These are phyloP conservation scores for Octopus sinensis DNA, from an alignment of 1,140 invertebrate genomes.

Conservation along the genomic window DNA sequence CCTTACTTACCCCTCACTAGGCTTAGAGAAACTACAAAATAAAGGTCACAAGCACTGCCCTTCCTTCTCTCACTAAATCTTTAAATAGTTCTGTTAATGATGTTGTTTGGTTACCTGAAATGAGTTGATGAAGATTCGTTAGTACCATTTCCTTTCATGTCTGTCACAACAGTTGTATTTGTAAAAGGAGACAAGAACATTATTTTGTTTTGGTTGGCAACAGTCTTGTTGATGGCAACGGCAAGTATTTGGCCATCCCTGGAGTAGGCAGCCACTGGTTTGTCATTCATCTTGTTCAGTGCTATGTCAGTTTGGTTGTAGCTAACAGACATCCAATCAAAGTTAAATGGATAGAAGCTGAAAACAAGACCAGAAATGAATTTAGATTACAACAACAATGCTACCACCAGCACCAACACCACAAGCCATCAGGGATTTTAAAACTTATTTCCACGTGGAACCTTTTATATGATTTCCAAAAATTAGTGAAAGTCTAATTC, in stretches of 20 bases:
- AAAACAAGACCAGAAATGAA: background rate
- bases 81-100: no score
- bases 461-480: no score
- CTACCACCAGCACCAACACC: no score
- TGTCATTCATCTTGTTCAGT: slow-evolving; percentile 23
- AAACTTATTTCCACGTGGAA: no score
- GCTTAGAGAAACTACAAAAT: no score
- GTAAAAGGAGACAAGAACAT: slow-evolving; percentile 50
- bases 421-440: no score
- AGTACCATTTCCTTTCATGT: slow-evolving; percentile 30
- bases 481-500: no score
- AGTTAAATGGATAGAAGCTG: background rate
- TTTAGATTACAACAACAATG: background rate
- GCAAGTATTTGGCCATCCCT: slow-evolving; percentile 51
- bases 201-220: slow-evolving; percentile 39
- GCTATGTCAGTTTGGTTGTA: background rate
- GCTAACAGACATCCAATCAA: background rate
- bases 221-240: slow-evolving; percentile 53
- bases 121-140: no score
- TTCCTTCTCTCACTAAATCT: no score
- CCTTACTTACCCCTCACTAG: no score
- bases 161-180: slow-evolving; percentile 42
- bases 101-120: no score
- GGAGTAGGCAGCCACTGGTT: slow-evolving; percentile 42
- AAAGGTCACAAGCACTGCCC: no score